A percentile compares a stretch with the other conserved stretches of the same genome.
Evolutionary conservation across 2,113 vertebrate species (phyloP).

Genomic region (Apodemus sylvaticus): DNA sequence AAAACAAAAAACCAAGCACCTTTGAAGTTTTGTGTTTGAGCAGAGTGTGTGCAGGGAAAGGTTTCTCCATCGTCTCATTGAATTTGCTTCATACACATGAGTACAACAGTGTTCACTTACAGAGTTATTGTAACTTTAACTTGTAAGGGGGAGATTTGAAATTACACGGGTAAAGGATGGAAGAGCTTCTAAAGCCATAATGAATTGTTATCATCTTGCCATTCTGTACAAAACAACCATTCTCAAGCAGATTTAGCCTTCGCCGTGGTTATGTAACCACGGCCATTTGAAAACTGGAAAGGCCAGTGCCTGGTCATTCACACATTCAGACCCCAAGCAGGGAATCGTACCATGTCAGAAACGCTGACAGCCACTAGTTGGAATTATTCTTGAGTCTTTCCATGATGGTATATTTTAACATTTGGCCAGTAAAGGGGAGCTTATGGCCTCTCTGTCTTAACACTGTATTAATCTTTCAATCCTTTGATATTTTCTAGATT

Average conservation of each 20-base stretch:
- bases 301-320: not conserved
- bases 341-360: not conserved
- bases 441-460: slow-evolving; percentile 52
- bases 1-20: not conserved
- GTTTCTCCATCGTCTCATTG: not conserved
- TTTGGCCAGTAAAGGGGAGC: not conserved
- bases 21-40: not conserved
- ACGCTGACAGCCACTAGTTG: not conserved
- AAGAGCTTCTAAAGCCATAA: slow-evolving; percentile 13
- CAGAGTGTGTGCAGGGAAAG: not conserved
- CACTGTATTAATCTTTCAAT: slow-evolving; percentile 67
- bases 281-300: not conserved
- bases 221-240: slow-evolving; percentile 26
- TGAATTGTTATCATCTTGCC: not conserved
- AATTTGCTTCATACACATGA: not conserved
- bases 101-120: not conserved
- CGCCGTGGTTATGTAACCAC: not conserved
- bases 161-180: not conserved
- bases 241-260: slow-evolving; percentile 1
- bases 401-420: not conserved
- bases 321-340: not conserved
- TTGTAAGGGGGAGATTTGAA: not conserved
- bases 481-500: slow-evolving; percentile 77
- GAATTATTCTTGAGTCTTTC: not conserved
- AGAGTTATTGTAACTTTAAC: not conserved